Conservation (phyloP, 2,797 vertebrate genomes). For the Anolis apletophallus region DNA sequence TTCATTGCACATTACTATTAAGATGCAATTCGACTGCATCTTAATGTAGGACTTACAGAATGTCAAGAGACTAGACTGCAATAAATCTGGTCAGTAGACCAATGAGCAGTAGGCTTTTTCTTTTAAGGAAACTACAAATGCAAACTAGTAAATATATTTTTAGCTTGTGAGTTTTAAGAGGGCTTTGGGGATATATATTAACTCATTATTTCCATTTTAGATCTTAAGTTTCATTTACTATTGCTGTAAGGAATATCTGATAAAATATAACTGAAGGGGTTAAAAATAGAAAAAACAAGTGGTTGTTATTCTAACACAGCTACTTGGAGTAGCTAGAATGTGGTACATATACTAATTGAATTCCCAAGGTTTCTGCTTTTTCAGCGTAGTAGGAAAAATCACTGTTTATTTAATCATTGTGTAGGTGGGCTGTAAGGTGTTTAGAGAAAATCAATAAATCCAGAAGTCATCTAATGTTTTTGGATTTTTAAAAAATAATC, state of each 20-base stretch:
- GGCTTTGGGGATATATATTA: constrained; percentile 23
- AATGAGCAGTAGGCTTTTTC: not conserved
- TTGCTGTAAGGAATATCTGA: constrained; percentile 21
- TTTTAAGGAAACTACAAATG: constrained; percentile 35
- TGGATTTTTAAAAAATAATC: not conserved
- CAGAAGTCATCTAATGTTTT: not conserved
- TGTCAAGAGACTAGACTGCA: not conserved
- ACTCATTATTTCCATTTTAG: constrained; percentile 43
- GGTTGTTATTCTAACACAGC: not conserved
- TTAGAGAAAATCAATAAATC: not conserved
- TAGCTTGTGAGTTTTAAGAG: constrained; percentile 50
- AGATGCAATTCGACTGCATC: not conserved
- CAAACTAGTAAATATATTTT: constrained; percentile 26
- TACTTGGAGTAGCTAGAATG: constrained; percentile 11
- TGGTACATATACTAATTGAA: not conserved
- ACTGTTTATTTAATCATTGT: not conserved
- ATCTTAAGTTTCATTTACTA: not conserved
- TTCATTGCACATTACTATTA: not conserved
- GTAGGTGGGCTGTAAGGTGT: too few species aligned
- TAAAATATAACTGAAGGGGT: constrained; percentile 42
- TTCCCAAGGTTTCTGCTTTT: not conserved
- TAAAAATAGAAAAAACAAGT: not conserved
- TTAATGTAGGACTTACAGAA: constrained; percentile 32
- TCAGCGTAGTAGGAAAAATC: not conserved
- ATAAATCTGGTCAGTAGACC: constrained; percentile 18